Base-by-base conservation (phyloP, 1,140 invertebrate genomes). In the Thereuonema tuberculata region DNA sequence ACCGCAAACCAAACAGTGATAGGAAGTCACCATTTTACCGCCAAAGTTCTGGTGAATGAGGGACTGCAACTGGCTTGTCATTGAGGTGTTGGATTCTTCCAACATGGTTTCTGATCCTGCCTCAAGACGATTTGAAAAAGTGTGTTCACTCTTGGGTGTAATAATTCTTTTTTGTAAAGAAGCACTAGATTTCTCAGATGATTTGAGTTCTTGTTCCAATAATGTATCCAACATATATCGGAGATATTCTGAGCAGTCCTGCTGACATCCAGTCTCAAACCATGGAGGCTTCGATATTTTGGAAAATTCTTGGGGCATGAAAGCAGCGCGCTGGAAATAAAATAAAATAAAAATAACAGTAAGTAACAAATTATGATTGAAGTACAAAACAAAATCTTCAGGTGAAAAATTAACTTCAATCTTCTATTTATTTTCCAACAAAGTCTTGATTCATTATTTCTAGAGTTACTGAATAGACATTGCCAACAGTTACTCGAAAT, bases 181-280 rank as follows among this genome's bases (percentile, higher is more conserved):
- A n/a, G n/a, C n/a, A n/a, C n/a, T n/a, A n/a, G n/a, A n/a, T n/a
- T n/a, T n/a, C n/a, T n/a, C n/a, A n/a, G n/a, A n/a, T n/a, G n/a
- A n/a, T n/a, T n/a, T n/a, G n/a, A n/a, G 59, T 52, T 85, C 83
- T 67, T 85, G 80, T 67, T 86, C 84, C 60, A 86, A 82, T n/a
- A 86, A 66, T 52, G 80, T 74, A 66, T 86, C 83, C 56, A 86
- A 71, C 2, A 86, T 69, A 70, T 83, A 77, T 76, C 84, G 82
- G 48, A 93, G 77, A 75, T 88, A 91, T 75, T 93, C 89, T 1
- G 87, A 89, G 71, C 87, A 89, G 67, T 92, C 89, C 67, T 93
- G 88, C 66, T 91, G 88, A 63, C 84, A 78, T 24, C 86, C 82
- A 24, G 76, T 75, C 25, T 80, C 77, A 70, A 93, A 91, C 68